Evolutionary conservation across 2,888 invertebrate genomes (phyloP).

Genomic region (Eledona agricola): DNA sequence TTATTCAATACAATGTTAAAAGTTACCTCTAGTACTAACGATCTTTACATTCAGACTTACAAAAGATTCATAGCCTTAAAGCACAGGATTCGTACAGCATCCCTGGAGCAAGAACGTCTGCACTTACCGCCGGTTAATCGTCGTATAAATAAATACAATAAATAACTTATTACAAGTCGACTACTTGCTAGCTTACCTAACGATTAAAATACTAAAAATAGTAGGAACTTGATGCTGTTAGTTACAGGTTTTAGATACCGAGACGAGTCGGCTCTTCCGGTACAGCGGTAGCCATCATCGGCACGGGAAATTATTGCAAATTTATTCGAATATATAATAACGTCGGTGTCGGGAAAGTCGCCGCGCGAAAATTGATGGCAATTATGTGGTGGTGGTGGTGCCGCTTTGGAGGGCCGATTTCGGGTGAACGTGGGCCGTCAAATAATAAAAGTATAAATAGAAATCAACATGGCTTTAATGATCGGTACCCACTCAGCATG

Average conservation of each 20-base stretch:
- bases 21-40: conserved; percentile 32
- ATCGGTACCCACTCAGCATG: conserved; percentile 49
- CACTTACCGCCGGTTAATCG: conserved; percentile 4
- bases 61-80: conserved; percentile 32
- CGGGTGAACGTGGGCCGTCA: conserved; percentile 32
- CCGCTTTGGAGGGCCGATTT: conserved; percentile 26
- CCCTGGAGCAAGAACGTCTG: conserved; percentile 2
- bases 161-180: conserved; percentile 23
- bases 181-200: conserved; percentile 10
- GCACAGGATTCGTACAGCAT: conserved; percentile 12
- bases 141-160: conserved; percentile 28
- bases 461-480: conserved; percentile 42
- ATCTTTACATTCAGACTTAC: conserved; percentile 35
- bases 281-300: too few species aligned
- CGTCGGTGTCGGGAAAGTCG: too few species aligned
- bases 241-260: conserved; percentile 4
- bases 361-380: too few species aligned
- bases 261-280: too few species aligned
- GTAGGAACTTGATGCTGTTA: conserved; percentile 28
- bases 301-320: too few species aligned
- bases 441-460: conserved; percentile 42
- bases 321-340: too few species aligned
- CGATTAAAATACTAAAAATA: conserved; percentile 17
- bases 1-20: conserved; percentile 29
- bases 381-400: too few species aligned